Evolutionary conservation across 1,140 invertebrate species (phyloP), one percentile per base, ranked within the genome.

Genomic region (Nasonia vitripennis): DNA sequence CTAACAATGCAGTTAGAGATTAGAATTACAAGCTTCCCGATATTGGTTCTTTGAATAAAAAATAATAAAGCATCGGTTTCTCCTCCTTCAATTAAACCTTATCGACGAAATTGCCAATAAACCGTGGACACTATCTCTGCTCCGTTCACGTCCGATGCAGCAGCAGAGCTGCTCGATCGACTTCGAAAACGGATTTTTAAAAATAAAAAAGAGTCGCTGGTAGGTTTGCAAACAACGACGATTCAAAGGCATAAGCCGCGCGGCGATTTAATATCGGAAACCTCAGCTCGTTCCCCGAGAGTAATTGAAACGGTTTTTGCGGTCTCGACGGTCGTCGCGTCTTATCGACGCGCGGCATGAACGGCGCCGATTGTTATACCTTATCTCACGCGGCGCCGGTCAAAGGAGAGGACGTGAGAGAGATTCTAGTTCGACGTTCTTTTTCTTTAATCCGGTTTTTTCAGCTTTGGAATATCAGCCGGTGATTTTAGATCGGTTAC

Each of bases 331-430:
- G 5, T 62, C 14, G 11, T 51, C 51, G 51, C 37, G 27, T 85
- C 84, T 80, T 85, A 85, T 85, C 78, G 78, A 80, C 67, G 37
- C 73, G 67, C 77, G 77, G 83, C 9, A 67, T 80, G 71, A 62
- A 81, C 48, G 62, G 45, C 68, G 48, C 62, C 73, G 51, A 83
- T 68, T 82, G 73, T 55, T 68, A 27, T 27, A 77, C 51, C 73
- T 86, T 86, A 78, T 86, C 85, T 83, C 37, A 71, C 23, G 81
- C 88, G 81, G 77, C 20, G 37, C 6, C 55, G 55, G 6, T 62
- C 55, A 62, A 62, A 20, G 55, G n/a, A 62, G 20, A 62, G 20
- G 17, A 62, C 55, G 55, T n/a, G 55, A 20, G 20, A 20, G 20
- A 62, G 3, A 62, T 62, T 62, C 55, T 62, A 20, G 2, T 20